phyloP scores from a whole-genome alignment of 2,888 invertebrate species.

The Atrina japonica region DNA sequence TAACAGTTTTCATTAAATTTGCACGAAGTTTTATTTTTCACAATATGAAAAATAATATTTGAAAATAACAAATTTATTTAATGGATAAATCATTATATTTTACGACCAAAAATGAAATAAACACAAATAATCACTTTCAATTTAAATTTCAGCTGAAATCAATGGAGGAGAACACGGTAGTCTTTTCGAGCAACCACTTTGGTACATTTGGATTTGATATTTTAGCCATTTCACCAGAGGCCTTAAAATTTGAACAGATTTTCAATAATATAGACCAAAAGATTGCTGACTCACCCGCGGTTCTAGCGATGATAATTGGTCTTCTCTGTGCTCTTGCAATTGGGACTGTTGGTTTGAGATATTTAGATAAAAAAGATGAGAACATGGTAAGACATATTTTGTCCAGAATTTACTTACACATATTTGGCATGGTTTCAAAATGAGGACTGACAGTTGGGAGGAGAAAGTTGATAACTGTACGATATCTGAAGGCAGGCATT shows the following conservation, averaged over 20 bases:
- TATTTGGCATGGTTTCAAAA: no score
- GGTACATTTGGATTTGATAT: conserved; percentile 24
- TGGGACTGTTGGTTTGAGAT: conserved; percentile 13
- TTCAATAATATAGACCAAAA: conserved; percentile 20
- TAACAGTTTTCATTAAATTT: no score
- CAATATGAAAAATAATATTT: no score
- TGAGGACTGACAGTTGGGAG: no score
- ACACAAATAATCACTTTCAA: no score
- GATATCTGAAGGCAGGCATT: no score
- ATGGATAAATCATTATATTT: no score
- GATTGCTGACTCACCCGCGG: conserved; percentile 23
- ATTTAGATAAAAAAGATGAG: conserved; percentile 16
- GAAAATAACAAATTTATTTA: no score
- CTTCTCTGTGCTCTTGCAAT: conserved; percentile 7
- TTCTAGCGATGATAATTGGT: conserved; percentile 8
- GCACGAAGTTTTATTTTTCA: no score
- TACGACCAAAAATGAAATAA: no score
- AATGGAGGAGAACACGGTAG: conserved; percentile 7
- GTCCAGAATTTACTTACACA: background rate
- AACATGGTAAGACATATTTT: conserved; percentile 9
- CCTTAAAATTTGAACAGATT: conserved; percentile 18
- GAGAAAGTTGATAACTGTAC: no score
- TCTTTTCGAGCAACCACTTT: conserved; percentile 31
- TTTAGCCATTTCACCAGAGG: conserved; percentile 21
- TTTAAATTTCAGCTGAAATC: conserved; percentile 19